Evolutionary conservation across 2,888 invertebrate genomes (phyloP).

Genomic region (Tubulanus polymorphus): DNA sequence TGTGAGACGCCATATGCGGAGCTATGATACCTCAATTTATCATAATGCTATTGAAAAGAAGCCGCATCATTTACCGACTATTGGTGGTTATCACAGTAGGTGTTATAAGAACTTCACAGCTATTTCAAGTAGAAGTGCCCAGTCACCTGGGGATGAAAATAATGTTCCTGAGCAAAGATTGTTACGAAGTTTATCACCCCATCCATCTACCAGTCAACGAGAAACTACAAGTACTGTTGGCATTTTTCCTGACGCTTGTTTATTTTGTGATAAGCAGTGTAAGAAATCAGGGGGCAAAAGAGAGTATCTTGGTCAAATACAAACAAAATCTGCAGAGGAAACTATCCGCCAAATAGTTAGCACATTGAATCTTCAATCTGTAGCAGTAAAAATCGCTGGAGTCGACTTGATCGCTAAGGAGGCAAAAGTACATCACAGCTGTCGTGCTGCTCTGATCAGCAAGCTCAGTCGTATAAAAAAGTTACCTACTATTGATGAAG

Average conservation of each 20-base stretch:
- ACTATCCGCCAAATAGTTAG: constrained; percentile 3
- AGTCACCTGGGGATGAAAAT: too few relatives aligned
- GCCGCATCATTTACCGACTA: too few relatives aligned
- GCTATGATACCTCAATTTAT: too few relatives aligned
- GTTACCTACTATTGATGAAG: not conserved
- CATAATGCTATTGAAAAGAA: too few relatives aligned
- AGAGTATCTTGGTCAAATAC: constrained; percentile 4
- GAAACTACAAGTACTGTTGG: not conserved
- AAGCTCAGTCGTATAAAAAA: not conserved
- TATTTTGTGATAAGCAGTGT: not conserved
- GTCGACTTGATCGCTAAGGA: constrained; percentile 9
- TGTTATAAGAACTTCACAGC: too few relatives aligned
- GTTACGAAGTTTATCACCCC: too few relatives aligned
- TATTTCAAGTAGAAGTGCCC: too few relatives aligned
- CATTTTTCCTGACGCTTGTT: not conserved
- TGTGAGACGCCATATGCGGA: too few relatives aligned
- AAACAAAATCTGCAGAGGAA: constrained; percentile 1
- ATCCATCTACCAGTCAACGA: too few relatives aligned
- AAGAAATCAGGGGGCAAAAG: not conserved
- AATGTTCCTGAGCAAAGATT: too few relatives aligned
- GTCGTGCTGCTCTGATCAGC: not conserved
- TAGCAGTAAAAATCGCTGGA: not conserved
- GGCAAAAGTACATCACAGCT: constrained; percentile 6
- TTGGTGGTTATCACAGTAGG: too few relatives aligned
- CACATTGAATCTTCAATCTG: constrained; percentile 1